These are phyloP conservation scores for Salmo trutta DNA, from an alignment of 2,797 vertebrate genomes.

Conservation along the genomic window DNA sequence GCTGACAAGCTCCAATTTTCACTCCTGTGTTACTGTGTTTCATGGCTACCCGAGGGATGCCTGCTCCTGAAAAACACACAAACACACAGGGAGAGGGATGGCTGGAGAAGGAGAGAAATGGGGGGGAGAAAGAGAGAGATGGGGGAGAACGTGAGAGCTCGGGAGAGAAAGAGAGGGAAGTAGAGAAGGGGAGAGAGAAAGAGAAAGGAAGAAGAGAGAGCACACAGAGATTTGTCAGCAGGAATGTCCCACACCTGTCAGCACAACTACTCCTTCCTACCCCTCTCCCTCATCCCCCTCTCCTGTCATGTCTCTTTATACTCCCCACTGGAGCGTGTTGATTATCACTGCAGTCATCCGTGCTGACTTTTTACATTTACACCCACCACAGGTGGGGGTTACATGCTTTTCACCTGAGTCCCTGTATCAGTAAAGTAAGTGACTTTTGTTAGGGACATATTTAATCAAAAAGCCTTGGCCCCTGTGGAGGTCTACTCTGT, in stretches of 20 bases:
- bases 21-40: neutral
- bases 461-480: neutral
- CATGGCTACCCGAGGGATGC: neutral
- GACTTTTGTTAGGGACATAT: neutral
- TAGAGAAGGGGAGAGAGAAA: neutral
- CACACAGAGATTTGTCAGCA: conserved; percentile 29
- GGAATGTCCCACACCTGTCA: conserved; percentile 6
- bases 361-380: neutral
- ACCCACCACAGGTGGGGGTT: conserved; percentile 15
- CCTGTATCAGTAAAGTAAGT: conserved; percentile 6
- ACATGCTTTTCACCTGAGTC: conserved; percentile 6
- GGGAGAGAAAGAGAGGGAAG: too few species aligned
- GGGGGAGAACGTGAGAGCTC: too few species aligned
- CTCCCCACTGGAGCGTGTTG: neutral
- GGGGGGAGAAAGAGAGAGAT: too few species aligned
- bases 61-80: neutral
- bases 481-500: neutral
- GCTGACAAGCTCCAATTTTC: conserved; percentile 36
- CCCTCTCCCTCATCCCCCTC: neutral
- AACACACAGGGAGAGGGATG: neutral
- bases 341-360: neutral
- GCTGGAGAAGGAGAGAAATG: too few species aligned
- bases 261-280: neutral
- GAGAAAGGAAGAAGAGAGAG: neutral
- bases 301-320: neutral